Base-by-base conservation (phyloP, 2,888 invertebrate genomes). In the Spodoptera littoralis region DNA sequence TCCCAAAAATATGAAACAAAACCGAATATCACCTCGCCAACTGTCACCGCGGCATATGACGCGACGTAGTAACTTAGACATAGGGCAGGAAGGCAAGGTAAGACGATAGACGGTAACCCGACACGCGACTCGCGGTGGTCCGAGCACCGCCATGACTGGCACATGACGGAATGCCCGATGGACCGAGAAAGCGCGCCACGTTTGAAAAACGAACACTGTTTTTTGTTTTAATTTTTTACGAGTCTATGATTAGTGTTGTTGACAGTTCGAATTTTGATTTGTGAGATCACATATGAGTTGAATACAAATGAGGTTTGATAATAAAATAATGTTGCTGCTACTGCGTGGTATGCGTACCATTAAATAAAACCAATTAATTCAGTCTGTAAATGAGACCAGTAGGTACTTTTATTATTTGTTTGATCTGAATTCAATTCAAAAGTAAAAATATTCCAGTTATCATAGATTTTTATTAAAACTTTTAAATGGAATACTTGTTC, bases 181-280 rank as follows among this genome's bases (percentile, higher is more conserved):
- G 93, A 94, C 91, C 94, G 94, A 88, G 92, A 93, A 94, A 92
- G 92, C 90, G 93, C 89, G 92, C 88, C 90, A 89, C 90, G 92
- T 90, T 89, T 91, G 86, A 87, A 87, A 87, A 84, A 84, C 84
- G 87, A 88, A 88, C 85, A 80, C 51, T 76, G 62, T 80, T 78
- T 85, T 84, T 82, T 78, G 59, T 75, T 77, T 70, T 77, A 71
- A 57, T 67, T 69, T 69, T 79, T 73, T 84, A 81, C 71, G 22
- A 56, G 57, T 85, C 87, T 89, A 88, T 85, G 84, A 80, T 78
- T 73, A 65, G 57, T 71, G 62, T 62, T 78, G 80, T 73, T 80
- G 79, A 82, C 74, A 79, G 73, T 73, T 73, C 55, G 27, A 72
- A 57, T 65, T 60, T 75, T 67, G 52, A 61, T 65, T 60, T 68